phyloP scores from a whole-genome alignment of 2,888 invertebrate species.

The Ceraclea dissimilis region DNA sequence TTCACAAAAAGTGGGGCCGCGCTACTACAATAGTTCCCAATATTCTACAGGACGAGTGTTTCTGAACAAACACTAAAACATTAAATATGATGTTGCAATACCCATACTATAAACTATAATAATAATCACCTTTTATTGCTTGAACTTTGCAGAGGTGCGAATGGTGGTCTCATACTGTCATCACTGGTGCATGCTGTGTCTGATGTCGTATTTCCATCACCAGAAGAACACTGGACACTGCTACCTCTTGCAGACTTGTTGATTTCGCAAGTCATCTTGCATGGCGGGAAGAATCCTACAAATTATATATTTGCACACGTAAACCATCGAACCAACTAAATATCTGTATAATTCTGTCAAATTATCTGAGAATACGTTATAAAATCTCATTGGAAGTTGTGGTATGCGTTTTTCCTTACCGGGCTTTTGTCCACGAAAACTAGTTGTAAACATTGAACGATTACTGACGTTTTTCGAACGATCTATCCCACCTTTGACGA shows the following conservation, averaged over 20 bases:
- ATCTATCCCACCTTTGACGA: neutral
- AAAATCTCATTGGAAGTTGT: neutral
- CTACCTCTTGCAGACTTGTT: neutral
- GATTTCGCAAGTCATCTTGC: neutral
- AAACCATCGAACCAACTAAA: too few relatives aligned
- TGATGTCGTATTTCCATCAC: neutral
- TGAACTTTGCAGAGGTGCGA: neutral
- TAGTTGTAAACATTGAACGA: neutral
- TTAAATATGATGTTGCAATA: too few relatives aligned
- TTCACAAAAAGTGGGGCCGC: too few relatives aligned
- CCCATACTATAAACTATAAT: too few relatives aligned
- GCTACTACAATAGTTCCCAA: too few relatives aligned
- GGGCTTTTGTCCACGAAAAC: neutral
- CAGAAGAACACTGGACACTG: neutral
- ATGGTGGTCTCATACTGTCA: neutral
- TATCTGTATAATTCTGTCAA: neutral
- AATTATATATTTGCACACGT: too few relatives aligned
- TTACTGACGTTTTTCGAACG: neutral
- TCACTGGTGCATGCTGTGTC: neutral
- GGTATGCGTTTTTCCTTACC: neutral
- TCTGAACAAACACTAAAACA: too few relatives aligned
- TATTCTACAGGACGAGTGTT: too few relatives aligned
- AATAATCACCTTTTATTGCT: neutral
- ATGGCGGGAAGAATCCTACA: neutral
- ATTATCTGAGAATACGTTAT: neutral